Evolutionary conservation across 1,140 invertebrate species (phyloP), one percentile per base, ranked within the genome.

Genomic region (Aradophagus sp.): DNA sequence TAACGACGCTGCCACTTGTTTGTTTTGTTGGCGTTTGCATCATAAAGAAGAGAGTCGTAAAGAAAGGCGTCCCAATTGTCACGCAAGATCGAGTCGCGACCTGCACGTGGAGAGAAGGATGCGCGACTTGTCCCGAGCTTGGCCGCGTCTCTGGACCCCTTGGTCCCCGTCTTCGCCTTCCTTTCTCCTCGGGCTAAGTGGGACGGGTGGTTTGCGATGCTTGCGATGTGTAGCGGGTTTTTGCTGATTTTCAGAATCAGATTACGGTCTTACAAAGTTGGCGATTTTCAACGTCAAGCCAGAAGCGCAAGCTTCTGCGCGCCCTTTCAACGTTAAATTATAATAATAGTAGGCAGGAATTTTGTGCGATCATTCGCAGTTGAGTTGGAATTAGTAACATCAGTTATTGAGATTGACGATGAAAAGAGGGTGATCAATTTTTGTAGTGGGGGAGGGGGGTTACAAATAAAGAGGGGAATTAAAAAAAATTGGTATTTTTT

Each of bases 1-100:
- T 61, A 55, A 59, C 41, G 56, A 61, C 56, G 26, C 32, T 26
- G 50, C 16, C 15, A 41, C 19, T 55, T 69, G 50, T 61, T 69
- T 69, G 56, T 61, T 68, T 61, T 69, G 55, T 69, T 56, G 35
- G 34, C 45, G 41, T 52, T 45, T 47, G 58, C 45, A 26, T 70
- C 67, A 58, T 58, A 62, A 63, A 71, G 53, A 52, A 39, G 55
- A 61, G 48, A 61, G 66, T 56, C 50, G 56, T 69, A 69, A 69
- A 61, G 56, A 69, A 69, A 69, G 58, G 66, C 66, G 66, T 69
- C 66, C 66, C 38, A 69, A 70, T 70, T 70, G 66, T 70, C 66
- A 70, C 66, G 66, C 52, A 56, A 72, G 61, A 66, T 72, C 59
- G 53, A 53, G 47, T 44, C 56, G 48, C 50, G 27, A 50, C 41